A percentile compares a stretch with the other conserved stretches of the same genome.
Evolutionary conservation across 2,888 invertebrate genomes (phyloP).

Genomic region (Sarcophaga rosellei): DNA sequence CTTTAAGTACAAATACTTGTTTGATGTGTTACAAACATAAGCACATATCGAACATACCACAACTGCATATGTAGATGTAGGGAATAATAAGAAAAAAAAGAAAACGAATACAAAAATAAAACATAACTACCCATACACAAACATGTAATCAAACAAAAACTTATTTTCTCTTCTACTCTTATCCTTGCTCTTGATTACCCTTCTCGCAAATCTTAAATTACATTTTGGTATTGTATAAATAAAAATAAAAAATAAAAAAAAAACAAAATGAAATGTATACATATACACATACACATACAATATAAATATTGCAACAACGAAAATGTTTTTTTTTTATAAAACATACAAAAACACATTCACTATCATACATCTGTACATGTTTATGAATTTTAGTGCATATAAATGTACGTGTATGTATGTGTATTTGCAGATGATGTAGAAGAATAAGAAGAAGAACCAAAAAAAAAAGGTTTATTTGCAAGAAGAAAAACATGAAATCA

Average conservation of each 20-base stretch:
- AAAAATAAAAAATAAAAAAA: neutral
- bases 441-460: conserved; percentile 39
- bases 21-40: too few species aligned
- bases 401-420: neutral
- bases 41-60: too few species aligned
- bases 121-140: conserved; percentile 55
- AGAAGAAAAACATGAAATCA: conserved; percentile 54
- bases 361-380: conserved; percentile 7
- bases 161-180: conserved; percentile 26
- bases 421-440: conserved; percentile 25
- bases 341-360: conserved; percentile 12
- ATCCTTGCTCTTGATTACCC: neutral
- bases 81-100: neutral
- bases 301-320: neutral
- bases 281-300: too few species aligned
- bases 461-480: conserved; percentile 50
- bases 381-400: neutral
- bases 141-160: conserved; percentile 59
- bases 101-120: conserved; percentile 47
- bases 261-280: neutral
- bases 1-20: too few species aligned
- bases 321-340: neutral
- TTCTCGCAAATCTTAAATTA: conserved; percentile 60
- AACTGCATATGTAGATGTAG: neutral
- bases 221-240: conserved; percentile 32